Conservation (phyloP, 2,113 vertebrate genomes). For the Gallinago jamesoni region DNA sequence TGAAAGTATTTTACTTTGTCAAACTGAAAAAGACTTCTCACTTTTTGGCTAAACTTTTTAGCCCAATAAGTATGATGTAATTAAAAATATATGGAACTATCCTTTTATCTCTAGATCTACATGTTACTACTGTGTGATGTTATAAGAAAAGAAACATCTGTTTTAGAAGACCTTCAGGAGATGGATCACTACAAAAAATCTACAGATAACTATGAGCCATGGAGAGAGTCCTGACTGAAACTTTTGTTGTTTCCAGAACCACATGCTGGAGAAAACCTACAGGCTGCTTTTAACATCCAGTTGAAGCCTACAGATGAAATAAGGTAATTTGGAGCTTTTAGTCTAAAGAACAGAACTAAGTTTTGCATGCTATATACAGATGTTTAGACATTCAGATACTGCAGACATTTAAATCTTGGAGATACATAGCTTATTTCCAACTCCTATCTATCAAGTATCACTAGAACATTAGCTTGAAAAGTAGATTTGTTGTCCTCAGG, state of each 20-base stretch:
- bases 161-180: neutral
- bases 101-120: neutral
- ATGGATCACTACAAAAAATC: neutral
- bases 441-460: neutral
- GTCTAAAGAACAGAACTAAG: neutral
- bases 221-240: neutral
- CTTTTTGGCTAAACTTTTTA: neutral
- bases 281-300: neutral
- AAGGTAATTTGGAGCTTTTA: neutral
- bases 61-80: neutral
- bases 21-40: neutral
- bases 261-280: neutral
- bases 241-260: neutral
- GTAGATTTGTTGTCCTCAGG: neutral
- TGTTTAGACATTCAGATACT: neutral
- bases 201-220: neutral
- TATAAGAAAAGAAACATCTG: neutral
- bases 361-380: rapidly evolving
- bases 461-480: neutral
- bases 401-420: neutral
- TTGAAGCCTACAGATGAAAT: neutral
- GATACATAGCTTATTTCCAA: neutral
- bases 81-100: neutral
- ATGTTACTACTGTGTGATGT: neutral
- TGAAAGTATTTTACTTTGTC: neutral